These are phyloP conservation scores for Pseudomyrmex sp. DNA, from an alignment of 1,140 invertebrate genomes.

Conservation along the genomic window DNA sequence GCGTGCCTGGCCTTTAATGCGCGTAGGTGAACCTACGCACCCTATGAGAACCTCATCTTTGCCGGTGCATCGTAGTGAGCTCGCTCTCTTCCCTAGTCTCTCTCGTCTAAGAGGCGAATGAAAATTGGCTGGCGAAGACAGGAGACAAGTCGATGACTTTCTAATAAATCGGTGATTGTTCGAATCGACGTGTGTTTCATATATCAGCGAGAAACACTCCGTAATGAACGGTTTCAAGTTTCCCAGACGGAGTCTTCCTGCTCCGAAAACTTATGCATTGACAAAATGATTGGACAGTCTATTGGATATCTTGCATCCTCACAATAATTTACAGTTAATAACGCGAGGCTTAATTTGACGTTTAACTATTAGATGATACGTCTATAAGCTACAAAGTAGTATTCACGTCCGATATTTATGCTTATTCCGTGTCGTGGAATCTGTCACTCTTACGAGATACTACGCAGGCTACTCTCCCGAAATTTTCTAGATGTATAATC, in stretches of 20 bases:
- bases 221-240: conserved; percentile 35
- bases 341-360: no score
- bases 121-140: conserved; percentile 34
- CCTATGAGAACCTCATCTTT: conserved; percentile 60
- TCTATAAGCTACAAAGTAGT: background rate
- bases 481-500: conserved; percentile 35
- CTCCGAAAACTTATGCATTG: conserved; percentile 12
- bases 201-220: conserved; percentile 8
- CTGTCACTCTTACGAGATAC: background rate
- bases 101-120: background rate
- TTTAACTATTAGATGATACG: no score
- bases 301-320: background rate
- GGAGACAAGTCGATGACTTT: conserved; percentile 48
- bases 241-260: conserved; percentile 9
- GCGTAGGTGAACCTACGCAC: conserved; percentile 70
- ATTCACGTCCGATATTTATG: no score
- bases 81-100: background rate
- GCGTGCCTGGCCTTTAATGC: conserved; percentile 56
- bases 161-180: conserved; percentile 43
- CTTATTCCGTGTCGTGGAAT: background rate
- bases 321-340: no score
- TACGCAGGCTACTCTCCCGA: background rate
- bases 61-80: conserved; percentile 22
- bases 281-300: background rate
- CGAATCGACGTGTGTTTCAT: conserved; percentile 29